Conservation (phyloP, 2,797 vertebrate species). For the Chloroceryle amazona region DNA sequence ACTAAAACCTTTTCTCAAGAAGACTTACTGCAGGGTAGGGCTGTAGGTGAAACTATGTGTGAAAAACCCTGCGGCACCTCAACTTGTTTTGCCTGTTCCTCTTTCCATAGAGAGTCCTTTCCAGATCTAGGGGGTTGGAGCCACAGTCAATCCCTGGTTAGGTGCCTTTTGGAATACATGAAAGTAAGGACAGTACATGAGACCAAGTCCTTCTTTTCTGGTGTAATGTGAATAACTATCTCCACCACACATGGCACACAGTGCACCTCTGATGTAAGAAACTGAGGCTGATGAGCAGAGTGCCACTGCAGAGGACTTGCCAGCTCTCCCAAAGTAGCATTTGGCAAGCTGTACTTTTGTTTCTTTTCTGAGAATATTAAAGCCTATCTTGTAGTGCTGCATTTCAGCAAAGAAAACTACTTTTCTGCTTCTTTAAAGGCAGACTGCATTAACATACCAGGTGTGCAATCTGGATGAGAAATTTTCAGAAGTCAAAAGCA, state of each 20-base stretch:
- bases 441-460: neutral
- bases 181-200: neutral
- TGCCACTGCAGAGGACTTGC: neutral
- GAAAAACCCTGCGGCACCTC: neutral
- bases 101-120: neutral
- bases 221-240: neutral
- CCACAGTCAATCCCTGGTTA: fast-evolving
- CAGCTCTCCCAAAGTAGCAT: neutral
- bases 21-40: neutral
- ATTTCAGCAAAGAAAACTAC: neutral
- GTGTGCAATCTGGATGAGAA: slow-evolving; percentile 22
- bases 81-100: neutral
- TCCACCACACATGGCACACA: fast-evolving
- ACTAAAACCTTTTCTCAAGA: neutral
- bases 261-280: neutral
- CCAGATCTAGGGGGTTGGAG: neutral
- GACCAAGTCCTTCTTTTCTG: neutral
- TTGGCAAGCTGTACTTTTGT: neutral
- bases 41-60: fast-evolving
- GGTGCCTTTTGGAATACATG: neutral
- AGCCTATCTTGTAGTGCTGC: neutral
- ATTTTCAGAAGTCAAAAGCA: slow-evolving; percentile 16
- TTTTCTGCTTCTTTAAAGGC: neutral
- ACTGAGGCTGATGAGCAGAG: fast-evolving
- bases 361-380: neutral